These are phyloP conservation scores for Sarcophaga subvicina DNA, from an alignment of 2,888 invertebrate species.

Conservation along the genomic window DNA sequence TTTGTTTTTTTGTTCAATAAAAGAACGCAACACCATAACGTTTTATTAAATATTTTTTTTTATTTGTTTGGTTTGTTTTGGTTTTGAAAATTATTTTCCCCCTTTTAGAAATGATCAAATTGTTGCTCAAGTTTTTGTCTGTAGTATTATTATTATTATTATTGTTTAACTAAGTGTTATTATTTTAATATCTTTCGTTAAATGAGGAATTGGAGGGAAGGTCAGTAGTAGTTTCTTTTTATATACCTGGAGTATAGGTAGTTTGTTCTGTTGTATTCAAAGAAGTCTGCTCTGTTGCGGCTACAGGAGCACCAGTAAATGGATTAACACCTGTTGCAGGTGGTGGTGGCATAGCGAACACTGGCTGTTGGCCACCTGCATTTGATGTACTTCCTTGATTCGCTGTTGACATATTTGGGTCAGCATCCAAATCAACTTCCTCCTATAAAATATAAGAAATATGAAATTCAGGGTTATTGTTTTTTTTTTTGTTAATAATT, in stretches of 20 bases:
- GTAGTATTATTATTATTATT: not conserved
- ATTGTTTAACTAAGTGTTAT: slow-evolving; percentile 4
- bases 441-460: slow-evolving; percentile 75
- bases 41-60: slow-evolving; percentile 16
- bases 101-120: not conserved
- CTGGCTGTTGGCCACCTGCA: slow-evolving; percentile 78
- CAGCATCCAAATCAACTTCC: slow-evolving; percentile 80
- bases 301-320: slow-evolving; percentile 79
- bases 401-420: slow-evolving; percentile 70
- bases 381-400: slow-evolving; percentile 48
- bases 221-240: slow-evolving; percentile 71
- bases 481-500: not conserved
- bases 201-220: slow-evolving; percentile 49
- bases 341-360: slow-evolving; percentile 79
- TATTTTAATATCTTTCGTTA: slow-evolving; percentile 37
- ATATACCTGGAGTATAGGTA: slow-evolving; percentile 82
- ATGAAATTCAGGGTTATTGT: not conserved
- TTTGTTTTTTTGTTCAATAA: slow-evolving; percentile 28
- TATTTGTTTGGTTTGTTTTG: not conserved
- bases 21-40: slow-evolving; percentile 54
- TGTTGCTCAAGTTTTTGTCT: not conserved
- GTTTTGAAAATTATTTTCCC: not conserved
- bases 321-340: slow-evolving; percentile 81
- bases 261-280: slow-evolving; percentile 81
- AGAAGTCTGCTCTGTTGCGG: slow-evolving; percentile 81